Base-by-base conservation (phyloP, 2,797 vertebrate species). In the Enteromius argenteus region DNA sequence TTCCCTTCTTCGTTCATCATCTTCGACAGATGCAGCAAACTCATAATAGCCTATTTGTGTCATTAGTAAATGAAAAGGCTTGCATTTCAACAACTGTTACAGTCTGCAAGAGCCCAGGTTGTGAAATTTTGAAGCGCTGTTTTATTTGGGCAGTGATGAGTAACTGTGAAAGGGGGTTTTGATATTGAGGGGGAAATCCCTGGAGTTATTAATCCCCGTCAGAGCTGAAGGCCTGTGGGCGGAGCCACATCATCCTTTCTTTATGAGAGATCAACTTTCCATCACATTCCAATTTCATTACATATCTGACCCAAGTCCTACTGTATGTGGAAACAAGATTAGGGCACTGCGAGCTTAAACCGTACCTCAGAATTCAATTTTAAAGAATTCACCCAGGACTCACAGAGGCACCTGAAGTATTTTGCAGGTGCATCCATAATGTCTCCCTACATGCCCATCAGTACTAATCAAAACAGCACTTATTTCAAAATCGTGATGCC, bases 281-380 rank as follows among this genome's bases (percentile, higher is more conserved):
- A 85, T 84, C 37, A 84, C 88, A 89, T 86, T 89, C 85, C 87
- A 85, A 87, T 87, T 89, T 89, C 87, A 88, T 88, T 87, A 87
- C 86, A 82, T 81, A 66, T 87, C 85, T 85, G 89, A 87, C 80
- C 87, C 76, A 60, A 86, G 87, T 84, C 87, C 80, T 85, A 85
- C 84, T 87, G 85, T 88, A 87, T 87, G 86, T 87, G 83, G 83
- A 90, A 86, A 86, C 86, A 86, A 89, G 89, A 90, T 89, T 89
- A 89, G 84, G 87, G 80, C 72, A 58, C 79, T 79, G 60, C 39
- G 49, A 87, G 87, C 81, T 88, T 80, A 86, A 86, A 87, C 84
- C 82, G 66, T 85, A 37, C 84, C 85, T 87, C 81, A 42, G 73
- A 88, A 90, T 90, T 90, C 81, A 90, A 88, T 90, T 85, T 84